These are phyloP conservation scores for Phyto melanocephala DNA, from an alignment of 2,888 invertebrate genomes.

Conservation along the genomic window DNA sequence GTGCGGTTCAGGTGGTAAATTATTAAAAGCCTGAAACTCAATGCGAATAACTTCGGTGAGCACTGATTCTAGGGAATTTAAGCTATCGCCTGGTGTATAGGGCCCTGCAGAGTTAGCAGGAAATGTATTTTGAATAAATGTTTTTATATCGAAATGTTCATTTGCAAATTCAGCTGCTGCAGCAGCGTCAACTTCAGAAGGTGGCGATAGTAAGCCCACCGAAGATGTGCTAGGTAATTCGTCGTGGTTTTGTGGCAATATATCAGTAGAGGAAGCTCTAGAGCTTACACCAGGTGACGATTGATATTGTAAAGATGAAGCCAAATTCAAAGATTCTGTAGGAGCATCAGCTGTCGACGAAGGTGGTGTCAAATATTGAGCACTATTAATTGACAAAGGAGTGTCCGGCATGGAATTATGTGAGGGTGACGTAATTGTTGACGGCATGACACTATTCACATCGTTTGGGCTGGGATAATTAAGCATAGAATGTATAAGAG, in stretches of 20 bases:
- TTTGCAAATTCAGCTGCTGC: conserved; percentile 56
- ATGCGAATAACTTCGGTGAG: conserved; percentile 91
- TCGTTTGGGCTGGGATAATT: conserved; percentile 66
- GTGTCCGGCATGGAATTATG: background rate
- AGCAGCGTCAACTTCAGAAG: conserved; percentile 50
- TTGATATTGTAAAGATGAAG: conserved; percentile 37
- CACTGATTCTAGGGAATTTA: conserved; percentile 87
- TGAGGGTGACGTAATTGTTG: conserved; percentile 18
- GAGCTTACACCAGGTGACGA: conserved; percentile 15
- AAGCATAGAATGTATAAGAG: conserved; percentile 72
- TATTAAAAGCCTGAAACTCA: conserved; percentile 85
- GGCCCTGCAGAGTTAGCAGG: conserved; percentile 67
- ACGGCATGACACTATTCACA: conserved; percentile 13
- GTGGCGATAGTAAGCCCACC: conserved; percentile 51
- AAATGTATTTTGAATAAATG: conserved; percentile 68
- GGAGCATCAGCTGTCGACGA: background rate
- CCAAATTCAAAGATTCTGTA: conserved; percentile 33
- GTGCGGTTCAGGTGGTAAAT: conserved; percentile 69
- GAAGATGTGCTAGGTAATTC: conserved; percentile 71
- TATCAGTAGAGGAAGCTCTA: conserved; percentile 1
- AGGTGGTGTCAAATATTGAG: conserved; percentile 32
- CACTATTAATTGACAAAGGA: conserved; percentile 11
- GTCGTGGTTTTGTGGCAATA: conserved; percentile 31
- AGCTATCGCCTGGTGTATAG: conserved; percentile 67
- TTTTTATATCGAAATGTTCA: conserved; percentile 71